Conservation (phyloP, 2,113 vertebrate genomes). For the Notarius lentiginosus region DNA sequence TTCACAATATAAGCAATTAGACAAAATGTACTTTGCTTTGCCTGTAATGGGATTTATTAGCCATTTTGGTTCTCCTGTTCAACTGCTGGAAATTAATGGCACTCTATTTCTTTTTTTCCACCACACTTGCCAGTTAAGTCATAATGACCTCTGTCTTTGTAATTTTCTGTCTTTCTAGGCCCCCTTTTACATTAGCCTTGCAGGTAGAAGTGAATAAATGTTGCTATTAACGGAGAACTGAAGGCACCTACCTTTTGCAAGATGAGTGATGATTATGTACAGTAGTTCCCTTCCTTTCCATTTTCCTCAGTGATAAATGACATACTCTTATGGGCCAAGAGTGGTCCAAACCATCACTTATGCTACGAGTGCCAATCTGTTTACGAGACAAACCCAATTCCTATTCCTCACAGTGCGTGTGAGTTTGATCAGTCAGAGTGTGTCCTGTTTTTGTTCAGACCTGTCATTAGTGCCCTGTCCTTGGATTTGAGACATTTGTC, state of each 20-base stretch:
- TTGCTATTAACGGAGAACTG: constrained; percentile 30
- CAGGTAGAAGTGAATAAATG: constrained; percentile 37
- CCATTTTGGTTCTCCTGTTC: constrained; percentile 2
- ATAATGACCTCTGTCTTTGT: constrained; percentile 29
- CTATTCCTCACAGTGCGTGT: constrained; percentile 30
- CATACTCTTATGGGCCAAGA: not conserved
- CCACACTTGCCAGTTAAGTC: constrained; percentile 7
- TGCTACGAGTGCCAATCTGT: constrained; percentile 30
- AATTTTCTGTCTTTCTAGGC: constrained; percentile 12
- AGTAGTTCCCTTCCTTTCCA: constrained; percentile 26
- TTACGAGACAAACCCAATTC: constrained; percentile 16
- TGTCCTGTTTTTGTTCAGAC: constrained; percentile 49
- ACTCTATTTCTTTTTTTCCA: not conserved
- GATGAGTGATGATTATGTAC: constrained; percentile 44
- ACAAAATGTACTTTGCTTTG: not conserved
- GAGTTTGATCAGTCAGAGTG: constrained; percentile 54
- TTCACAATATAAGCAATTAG: constrained; percentile 21
- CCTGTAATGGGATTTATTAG: constrained; percentile 16
- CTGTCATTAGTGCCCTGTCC: constrained; percentile 69
- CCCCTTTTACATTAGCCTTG: constrained; percentile 23
- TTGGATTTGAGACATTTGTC: constrained; percentile 67
- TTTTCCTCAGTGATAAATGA: constrained; percentile 33
- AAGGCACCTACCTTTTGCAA: constrained; percentile 12
- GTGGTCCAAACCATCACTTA: constrained; percentile 8
- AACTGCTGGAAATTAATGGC: constrained; percentile 13